Base-by-base conservation (phyloP, 2,888 invertebrate species). In the Encarsia formosa region DNA sequence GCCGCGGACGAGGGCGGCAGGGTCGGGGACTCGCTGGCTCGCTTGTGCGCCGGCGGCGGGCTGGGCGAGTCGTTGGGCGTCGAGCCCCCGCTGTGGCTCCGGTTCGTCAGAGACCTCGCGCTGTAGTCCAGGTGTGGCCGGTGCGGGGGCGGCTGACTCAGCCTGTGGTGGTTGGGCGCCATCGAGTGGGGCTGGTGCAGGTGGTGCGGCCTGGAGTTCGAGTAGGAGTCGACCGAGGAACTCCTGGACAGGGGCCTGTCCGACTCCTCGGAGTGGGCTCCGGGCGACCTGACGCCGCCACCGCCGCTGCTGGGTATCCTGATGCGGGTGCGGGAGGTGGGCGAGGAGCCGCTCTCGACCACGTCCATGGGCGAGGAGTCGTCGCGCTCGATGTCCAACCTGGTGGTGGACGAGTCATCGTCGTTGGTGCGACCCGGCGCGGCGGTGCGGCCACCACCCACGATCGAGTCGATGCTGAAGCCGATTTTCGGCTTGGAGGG, bases 391-490 rank as follows among this genome's bases (percentile, higher is more conserved):
- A 53, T 46, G 37, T 51, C 52, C 11, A 51, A 23, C 9, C 53
- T 23, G 19, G 34, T 19, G 15, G 41, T 15, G 22, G 55, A 26
- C 19, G n/a, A 16, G 26, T 49, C 35, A 13, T 54, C 50, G 11
- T 39, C 46, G 32, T 37, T 26, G 20, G 34, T 41, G 16, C 40
- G 47, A 16, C 38, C 62, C 35, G 67, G 63, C 22, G 66, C 63
- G 20, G 67, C 63, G 37, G 68, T 63, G 23, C 67, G 63, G 22
- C 67, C 68, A 34, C 86, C 87, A 64, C 92, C 92, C 57, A 93
- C 92, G 70, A 93, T 91, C 69, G 91, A 91, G 79, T 94, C 94
- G 77, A 94, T 94, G 71, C 91, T 91, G 74, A 94, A 94, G 68
- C 92, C 93, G 75, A 94, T 88, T 78, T 92, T 93, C 63, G 93